Evolutionary conservation across 2,888 invertebrate genomes (phyloP), one percentile per base, ranked within the genome.

Genomic region (Endomychus coccineus): DNA sequence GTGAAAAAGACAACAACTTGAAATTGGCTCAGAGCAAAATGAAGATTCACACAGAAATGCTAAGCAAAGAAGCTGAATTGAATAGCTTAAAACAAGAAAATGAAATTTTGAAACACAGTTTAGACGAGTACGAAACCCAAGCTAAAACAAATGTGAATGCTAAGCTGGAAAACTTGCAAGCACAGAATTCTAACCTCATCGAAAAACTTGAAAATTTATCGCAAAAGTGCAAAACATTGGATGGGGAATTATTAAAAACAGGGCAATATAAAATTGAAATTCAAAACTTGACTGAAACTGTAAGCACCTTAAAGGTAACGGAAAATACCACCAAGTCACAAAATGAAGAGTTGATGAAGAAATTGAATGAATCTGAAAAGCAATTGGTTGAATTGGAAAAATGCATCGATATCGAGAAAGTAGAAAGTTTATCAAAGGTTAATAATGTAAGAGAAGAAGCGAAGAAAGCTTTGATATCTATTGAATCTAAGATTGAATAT

Each of bases 361-460:
- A 37, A 33, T 48, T 10, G 12, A 33, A 13, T 21, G 28, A 30
- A 32, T 30, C 42, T 7, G 33, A 44, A 30, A 29, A 34, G 11
- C 30, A 31, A 27, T 32, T 37, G 9, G 3, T 37, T 5, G 36
- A 51, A 15, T 35, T 42, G n/a, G 40, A 48, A 34, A 43, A 30
- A 9, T 11, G 10, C 3, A 27, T 16, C 11, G 29, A 17, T 9
- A 31, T 16, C 16, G 25, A 37, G 12, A 29, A 37, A 16, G 32
- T 27, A 5, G 11, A 32, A 27, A 21, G n/a, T 4, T 11, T 7
- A 21, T 9, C n/a, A 9, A 9, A n/a, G n/a, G n/a, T n/a, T 16
- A 19, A 21, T 34, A 62, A 56, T 16, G 67, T 71, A 49, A 67
- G 73, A 55, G 70, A 68, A 27, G 68, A 71, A 11, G 54, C 62